Percentiles rank a stretch among this genome's conserved stretches.
These are phyloP conservation scores for Ahaetulla prasina DNA, from an alignment of 2,113 vertebrate species.

Conservation along the genomic window DNA sequence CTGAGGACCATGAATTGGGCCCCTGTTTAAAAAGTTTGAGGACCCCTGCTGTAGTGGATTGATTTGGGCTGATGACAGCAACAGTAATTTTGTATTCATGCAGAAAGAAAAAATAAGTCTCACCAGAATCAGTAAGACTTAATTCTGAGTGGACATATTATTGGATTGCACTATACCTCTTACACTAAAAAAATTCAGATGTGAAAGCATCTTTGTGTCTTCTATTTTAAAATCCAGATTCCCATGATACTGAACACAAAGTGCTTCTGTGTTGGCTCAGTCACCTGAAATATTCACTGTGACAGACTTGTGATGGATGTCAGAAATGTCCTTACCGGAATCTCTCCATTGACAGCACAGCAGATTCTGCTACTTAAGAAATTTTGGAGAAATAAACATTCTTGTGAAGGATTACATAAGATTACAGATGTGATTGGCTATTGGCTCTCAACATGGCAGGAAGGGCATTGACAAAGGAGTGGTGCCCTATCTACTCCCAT, in stretches of 20 bases:
- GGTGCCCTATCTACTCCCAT: background rate
- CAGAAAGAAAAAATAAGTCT: background rate
- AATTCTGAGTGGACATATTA: background rate
- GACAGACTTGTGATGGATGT: slow-evolving; percentile 67
- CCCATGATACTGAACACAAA: slow-evolving; percentile 63
- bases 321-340: slow-evolving; percentile 66
- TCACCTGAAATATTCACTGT: slow-evolving; percentile 47
- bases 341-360: slow-evolving; percentile 63
- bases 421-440: slow-evolving; percentile 41
- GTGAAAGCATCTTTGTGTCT: slow-evolving; percentile 39
- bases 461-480: slow-evolving; percentile 17
- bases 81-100: background rate
- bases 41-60: background rate
- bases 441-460: slow-evolving; percentile 56
- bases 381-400: slow-evolving; percentile 60
- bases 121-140: background rate
- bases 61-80: background rate
- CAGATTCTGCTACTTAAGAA: slow-evolving; percentile 65
- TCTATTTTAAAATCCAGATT: slow-evolving; percentile 42
- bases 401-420: slow-evolving; percentile 42
- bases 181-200: slow-evolving; percentile 35
- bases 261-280: slow-evolving; percentile 62
- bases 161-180: background rate
- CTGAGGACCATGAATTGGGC: no score
- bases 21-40: no score